Percentiles rank a stretch among this genome's conserved stretches.
Conservation (phyloP, 2,888 invertebrate genomes). For the Chydorus sphaericus region DNA sequence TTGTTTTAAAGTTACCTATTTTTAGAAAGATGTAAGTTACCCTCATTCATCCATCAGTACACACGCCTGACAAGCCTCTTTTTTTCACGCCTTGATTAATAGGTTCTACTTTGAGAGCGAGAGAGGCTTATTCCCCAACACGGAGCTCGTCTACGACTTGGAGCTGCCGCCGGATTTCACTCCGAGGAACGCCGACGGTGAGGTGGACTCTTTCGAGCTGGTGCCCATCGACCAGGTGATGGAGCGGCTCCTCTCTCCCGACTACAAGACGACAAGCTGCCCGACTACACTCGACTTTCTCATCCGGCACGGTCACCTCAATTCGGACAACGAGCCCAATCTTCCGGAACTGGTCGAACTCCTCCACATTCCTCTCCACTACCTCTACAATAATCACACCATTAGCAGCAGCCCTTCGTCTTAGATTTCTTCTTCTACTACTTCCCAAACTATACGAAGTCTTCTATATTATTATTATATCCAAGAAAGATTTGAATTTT, state of each 20-base stretch:
- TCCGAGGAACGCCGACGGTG: constrained; percentile 87
- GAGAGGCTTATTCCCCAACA: constrained; percentile 83
- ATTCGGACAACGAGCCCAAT: constrained; percentile 74
- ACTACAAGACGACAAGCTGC: constrained; percentile 87
- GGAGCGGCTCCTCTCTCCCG: constrained; percentile 60
- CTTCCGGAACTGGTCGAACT: constrained; percentile 71
- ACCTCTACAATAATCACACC: constrained; percentile 40
- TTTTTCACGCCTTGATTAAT: constrained; percentile 24
- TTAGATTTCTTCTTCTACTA: not conserved
- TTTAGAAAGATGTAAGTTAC: no score
- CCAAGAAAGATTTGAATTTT: not conserved
- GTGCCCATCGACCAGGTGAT: constrained; percentile 51
- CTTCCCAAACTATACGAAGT: not conserved
- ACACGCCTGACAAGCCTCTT: not conserved
- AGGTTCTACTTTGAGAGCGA: constrained; percentile 85
- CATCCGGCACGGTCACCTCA: constrained; percentile 76
- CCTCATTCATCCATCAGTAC: not conserved
- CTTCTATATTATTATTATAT: not conserved
- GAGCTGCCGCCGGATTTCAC: constrained; percentile 77
- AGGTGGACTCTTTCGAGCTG: constrained; percentile 80
- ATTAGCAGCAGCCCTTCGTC: not conserved
- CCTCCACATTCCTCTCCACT: constrained; percentile 72
- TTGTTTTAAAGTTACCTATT: no score
- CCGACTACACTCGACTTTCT: constrained; percentile 84
- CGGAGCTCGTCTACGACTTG: constrained; percentile 83